Evolutionary conservation across 2,113 vertebrate species (phyloP).

Genomic region (Corynorhinus townsendii): DNA sequence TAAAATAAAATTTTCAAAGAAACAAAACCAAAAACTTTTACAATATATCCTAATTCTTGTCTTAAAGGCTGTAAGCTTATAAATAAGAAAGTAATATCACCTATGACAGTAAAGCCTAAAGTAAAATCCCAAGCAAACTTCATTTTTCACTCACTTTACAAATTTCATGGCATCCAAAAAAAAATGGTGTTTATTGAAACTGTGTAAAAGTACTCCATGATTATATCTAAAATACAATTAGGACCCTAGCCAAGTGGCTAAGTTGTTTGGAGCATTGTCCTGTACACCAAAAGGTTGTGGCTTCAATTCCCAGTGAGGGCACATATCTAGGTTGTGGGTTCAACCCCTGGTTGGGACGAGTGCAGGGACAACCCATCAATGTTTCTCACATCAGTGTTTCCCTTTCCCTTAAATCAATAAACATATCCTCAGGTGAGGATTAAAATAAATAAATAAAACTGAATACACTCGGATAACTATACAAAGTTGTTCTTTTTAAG

Average conservation of each 20-base stretch:
- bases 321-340: too few species aligned
- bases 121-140: not conserved
- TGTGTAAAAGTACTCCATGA: not conserved
- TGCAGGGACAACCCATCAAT: too few species aligned
- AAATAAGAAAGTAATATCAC: conserved; percentile 11
- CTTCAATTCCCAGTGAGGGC: too few species aligned
- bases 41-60: not conserved
- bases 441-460: not conserved
- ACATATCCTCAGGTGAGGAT: too few species aligned
- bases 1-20: not conserved
- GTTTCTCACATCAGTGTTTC: too few species aligned
- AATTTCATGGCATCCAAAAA: not conserved
- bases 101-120: not conserved
- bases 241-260: too few species aligned
- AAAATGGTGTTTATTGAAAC: not conserved
- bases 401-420: too few species aligned
- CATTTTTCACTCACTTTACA: not conserved
- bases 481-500: too few species aligned
- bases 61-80: not conserved
- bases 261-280: too few species aligned
- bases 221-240: too few species aligned
- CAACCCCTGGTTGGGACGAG: too few species aligned
- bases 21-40: not conserved
- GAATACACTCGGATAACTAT: not conserved
- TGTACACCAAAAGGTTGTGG: too few species aligned